These are phyloP conservation scores for Camponotus floridanus DNA, from an alignment of 1,140 invertebrate genomes.

Conservation along the genomic window DNA sequence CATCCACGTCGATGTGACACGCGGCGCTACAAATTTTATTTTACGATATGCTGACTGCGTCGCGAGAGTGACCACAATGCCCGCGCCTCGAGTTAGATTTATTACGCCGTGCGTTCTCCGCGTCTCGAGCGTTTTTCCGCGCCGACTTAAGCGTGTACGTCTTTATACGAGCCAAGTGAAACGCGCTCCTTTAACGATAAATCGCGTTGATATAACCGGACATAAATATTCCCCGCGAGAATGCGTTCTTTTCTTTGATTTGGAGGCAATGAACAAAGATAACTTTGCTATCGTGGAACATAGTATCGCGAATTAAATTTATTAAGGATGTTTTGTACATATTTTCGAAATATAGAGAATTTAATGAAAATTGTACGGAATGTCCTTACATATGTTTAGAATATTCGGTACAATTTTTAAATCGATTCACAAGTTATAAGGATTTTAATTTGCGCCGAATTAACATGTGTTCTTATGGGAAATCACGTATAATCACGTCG, in stretches of 20 bases:
- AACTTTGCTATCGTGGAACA: too few relatives aligned
- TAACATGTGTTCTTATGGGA: too few relatives aligned
- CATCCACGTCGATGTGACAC: slow-evolving; percentile 59
- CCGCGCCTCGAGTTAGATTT: slow-evolving; percentile 61
- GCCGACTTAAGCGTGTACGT: neutral
- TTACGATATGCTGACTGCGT: slow-evolving; percentile 70
- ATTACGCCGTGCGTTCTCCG: slow-evolving; percentile 55
- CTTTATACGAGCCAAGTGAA: slow-evolving; percentile 11
- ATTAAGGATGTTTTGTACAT: too few relatives aligned
- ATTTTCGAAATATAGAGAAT: too few relatives aligned
- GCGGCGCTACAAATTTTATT: slow-evolving; percentile 71
- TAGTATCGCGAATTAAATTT: slow-evolving; percentile 1
- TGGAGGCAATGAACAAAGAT: neutral
- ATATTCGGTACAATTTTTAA: too few relatives aligned
- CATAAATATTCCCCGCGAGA: slow-evolving; percentile 17
- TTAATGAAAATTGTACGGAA: too few relatives aligned
- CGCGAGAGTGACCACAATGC: slow-evolving; percentile 47
- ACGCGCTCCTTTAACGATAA: neutral
- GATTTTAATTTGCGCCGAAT: too few relatives aligned
- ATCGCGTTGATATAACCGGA: neutral
- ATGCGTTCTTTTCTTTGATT: neutral
- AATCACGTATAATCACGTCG: too few relatives aligned
- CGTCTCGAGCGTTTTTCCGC: slow-evolving; percentile 48
- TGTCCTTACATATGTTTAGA: too few relatives aligned
- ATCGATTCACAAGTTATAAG: too few relatives aligned